A percentile compares a stretch with the other conserved stretches of the same genome.
Evolutionary conservation across 2,888 invertebrate species (phyloP).

Genomic region (Tenthredo notha): DNA sequence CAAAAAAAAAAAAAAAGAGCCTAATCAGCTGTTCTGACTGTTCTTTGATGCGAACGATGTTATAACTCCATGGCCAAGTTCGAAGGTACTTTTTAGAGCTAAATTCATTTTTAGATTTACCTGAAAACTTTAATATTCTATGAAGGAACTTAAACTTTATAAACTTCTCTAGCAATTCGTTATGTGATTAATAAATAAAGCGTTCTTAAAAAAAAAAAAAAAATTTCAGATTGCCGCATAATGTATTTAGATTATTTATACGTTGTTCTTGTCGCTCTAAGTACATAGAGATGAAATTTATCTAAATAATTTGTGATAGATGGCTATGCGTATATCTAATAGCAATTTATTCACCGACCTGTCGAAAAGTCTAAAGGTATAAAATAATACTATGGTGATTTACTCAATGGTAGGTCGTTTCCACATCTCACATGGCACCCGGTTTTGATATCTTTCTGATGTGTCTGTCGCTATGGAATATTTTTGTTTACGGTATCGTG

Average conservation of each 20-base stretch:
- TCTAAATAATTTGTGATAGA: background rate
- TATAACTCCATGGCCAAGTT: background rate
- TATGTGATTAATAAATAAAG: no score
- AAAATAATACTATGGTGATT: background rate
- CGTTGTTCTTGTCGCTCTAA: background rate
- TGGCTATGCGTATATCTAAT: background rate
- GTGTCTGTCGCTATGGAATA: background rate
- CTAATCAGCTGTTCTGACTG: background rate
- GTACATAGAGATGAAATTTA: background rate
- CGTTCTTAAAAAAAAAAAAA: no score
- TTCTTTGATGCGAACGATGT: background rate
- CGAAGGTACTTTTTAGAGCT: no score
- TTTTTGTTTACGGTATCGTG: background rate
- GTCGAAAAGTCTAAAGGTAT: background rate
- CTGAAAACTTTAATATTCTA: no score
- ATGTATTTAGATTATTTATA: background rate
- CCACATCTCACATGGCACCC: background rate
- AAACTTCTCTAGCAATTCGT: no score
- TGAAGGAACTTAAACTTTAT: no score
- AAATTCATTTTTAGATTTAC: no score
- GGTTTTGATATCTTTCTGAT: background rate
- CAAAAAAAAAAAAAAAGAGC: background rate
- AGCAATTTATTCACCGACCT: background rate
- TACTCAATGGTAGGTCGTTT: background rate
- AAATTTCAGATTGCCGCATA: background rate